Conservation (phyloP, 2,797 vertebrate species). For the Telmatherina bonti region DNA sequence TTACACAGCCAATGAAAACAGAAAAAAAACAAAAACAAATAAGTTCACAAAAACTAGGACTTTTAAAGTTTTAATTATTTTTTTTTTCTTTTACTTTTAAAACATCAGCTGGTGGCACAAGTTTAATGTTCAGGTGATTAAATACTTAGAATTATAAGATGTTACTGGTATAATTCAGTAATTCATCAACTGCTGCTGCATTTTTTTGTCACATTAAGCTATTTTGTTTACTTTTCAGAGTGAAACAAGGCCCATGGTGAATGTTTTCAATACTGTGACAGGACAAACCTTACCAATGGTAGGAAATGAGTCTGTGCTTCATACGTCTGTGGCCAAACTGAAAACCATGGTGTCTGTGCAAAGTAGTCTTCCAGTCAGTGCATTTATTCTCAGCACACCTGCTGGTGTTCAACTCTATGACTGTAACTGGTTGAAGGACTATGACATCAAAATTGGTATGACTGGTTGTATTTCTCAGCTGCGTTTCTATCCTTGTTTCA, state of each 20-base stretch:
- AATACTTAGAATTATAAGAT: too few relatives aligned
- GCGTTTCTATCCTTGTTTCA: not conserved
- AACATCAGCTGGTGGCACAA: too few relatives aligned
- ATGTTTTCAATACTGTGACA: conserved; percentile 81
- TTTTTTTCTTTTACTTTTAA: too few relatives aligned
- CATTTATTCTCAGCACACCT: conserved; percentile 80
- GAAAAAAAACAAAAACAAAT: too few relatives aligned
- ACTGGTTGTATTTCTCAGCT: not conserved
- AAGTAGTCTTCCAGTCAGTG: conserved; percentile 79
- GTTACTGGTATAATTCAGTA: too few relatives aligned
- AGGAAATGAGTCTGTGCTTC: conserved; percentile 66
- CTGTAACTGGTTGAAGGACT: conserved; percentile 81
- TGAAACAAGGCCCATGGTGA: conserved; percentile 79
- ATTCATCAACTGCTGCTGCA: not conserved
- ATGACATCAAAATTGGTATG: conserved; percentile 76
- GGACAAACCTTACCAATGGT: conserved; percentile 74
- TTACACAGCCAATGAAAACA: too few relatives aligned
- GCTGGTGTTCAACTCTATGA: conserved; percentile 80
- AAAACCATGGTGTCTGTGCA: conserved; percentile 76
- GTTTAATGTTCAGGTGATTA: too few relatives aligned
- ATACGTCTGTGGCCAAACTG: conserved; percentile 73
- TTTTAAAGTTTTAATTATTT: too few relatives aligned
- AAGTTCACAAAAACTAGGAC: too few relatives aligned
- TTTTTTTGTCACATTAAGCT: conserved; percentile 5
- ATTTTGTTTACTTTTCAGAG: conserved; percentile 59